Conservation (phyloP, 1,140 invertebrate species). For the Drosophila tropicalis region DNA sequence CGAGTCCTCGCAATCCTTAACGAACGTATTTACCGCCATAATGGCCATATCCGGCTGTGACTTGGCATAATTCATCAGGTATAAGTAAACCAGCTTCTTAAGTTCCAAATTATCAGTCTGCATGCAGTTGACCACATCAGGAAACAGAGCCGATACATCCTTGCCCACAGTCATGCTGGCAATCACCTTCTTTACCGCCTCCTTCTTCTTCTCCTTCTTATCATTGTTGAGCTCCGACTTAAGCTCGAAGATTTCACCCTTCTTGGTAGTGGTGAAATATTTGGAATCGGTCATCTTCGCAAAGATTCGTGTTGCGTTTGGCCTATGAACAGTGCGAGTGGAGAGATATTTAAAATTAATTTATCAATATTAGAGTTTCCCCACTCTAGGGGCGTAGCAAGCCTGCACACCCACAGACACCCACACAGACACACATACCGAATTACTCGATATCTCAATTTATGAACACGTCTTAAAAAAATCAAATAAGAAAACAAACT, state of each 20-base stretch:
- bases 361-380: conserved; percentile 8
- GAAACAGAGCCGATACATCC: conserved; percentile 97
- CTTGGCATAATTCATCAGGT: conserved; percentile 99
- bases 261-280: conserved; percentile 99
- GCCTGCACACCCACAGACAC: conserved; percentile 25
- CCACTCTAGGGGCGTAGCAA: conserved; percentile 33
- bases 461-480: conserved; percentile 46
- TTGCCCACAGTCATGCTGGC: conserved; percentile 99
- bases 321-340: not conserved
- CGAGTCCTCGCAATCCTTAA: conserved; percentile 99
- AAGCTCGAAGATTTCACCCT: conserved; percentile 99
- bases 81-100: conserved; percentile 99
- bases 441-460: conserved; percentile 26
- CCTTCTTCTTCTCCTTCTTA: conserved; percentile 99
- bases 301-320: conserved; percentile 14
- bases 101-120: conserved; percentile 99
- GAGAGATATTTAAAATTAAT: not conserved
- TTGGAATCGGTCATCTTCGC: conserved; percentile 98
- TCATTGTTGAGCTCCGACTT: conserved; percentile 99
- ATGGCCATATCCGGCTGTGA: conserved; percentile 99
- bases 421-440: conserved; percentile 22
- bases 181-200: conserved; percentile 99
- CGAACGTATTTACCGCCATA: conserved; percentile 99
- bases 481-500: not conserved
- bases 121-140: conserved; percentile 99